Evolutionary conservation across 2,113 vertebrate genomes (phyloP).

Genomic region (Ochotona princeps): DNA sequence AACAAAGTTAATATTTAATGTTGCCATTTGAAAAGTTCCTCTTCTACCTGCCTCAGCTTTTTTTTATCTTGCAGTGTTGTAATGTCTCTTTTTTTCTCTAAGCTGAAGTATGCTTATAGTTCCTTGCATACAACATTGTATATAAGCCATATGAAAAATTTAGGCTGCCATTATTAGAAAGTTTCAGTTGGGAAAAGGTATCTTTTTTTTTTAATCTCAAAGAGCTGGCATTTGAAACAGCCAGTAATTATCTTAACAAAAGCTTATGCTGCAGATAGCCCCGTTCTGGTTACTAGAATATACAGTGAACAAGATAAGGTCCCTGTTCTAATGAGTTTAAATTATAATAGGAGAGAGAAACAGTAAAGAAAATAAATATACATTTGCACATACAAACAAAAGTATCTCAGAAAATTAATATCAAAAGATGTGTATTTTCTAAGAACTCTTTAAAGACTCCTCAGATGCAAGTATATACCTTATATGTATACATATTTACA

Average conservation of each 20-base stretch:
- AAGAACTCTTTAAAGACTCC: too few relatives aligned
- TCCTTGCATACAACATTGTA: background rate
- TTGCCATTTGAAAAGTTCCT: background rate
- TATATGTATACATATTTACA: background rate
- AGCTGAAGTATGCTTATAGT: background rate
- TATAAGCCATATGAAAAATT: slow-evolving; percentile 31
- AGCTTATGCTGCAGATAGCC: background rate
- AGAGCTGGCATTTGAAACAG: background rate
- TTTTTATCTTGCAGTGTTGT: background rate
- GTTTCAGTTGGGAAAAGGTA: background rate
- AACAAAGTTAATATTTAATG: background rate
- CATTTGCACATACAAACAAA: background rate
- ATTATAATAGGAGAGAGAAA: background rate
- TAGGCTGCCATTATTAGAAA: background rate
- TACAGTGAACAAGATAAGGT: background rate
- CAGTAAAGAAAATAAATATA: background rate
- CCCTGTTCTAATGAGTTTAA: background rate
- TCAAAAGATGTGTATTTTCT: too few relatives aligned
- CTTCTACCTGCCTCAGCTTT: background rate
- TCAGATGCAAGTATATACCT: too few relatives aligned
- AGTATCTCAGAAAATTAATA: too few relatives aligned
- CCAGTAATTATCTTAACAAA: background rate
- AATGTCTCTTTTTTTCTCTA: background rate
- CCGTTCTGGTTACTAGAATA: background rate
- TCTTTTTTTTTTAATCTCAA: slow-evolving; percentile 18